These are phyloP conservation scores for Anagyrus pseudococci DNA, from an alignment of 2,888 invertebrate genomes.

Conservation along the genomic window DNA sequence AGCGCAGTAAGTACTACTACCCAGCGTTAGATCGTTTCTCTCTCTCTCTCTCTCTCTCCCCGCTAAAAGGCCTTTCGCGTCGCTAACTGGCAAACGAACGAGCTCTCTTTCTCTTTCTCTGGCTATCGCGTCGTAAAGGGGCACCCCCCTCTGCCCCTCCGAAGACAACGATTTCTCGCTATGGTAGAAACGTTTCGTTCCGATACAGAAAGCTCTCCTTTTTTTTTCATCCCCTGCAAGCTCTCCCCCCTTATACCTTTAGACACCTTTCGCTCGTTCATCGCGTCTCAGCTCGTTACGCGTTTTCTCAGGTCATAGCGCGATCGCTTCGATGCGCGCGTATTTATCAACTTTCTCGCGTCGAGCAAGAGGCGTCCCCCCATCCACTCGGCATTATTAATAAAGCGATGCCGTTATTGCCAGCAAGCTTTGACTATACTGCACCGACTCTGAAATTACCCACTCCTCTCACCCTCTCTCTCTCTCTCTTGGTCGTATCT, in stretches of 20 bases:
- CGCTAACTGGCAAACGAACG: slow-evolving; percentile 13
- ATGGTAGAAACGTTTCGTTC: neutral
- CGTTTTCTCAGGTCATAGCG: no score
- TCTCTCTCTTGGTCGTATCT: neutral
- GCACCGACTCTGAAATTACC: slow-evolving; percentile 7
- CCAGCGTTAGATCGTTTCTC: no score
- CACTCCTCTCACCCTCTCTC: neutral
- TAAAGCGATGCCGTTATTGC: slow-evolving; percentile 29
- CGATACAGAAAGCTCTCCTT: neutral
- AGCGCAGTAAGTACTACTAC: no score
- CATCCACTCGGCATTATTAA: no score
- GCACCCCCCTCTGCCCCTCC: no score
- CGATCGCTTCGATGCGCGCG: no score
- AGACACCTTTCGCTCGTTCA: no score
- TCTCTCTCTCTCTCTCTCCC: no score
- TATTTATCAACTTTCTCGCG: no score
- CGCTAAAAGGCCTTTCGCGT: slow-evolving; percentile 23
- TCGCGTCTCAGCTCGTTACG: no score
- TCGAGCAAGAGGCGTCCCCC: no score
- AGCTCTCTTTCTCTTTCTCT: slow-evolving; percentile 8
- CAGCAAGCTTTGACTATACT: neutral
- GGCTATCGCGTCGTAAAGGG: neutral
- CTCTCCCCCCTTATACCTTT: no score
- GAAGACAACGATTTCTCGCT: neutral
- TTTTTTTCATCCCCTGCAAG: neutral